These are phyloP conservation scores for Ennomos erosarius DNA, from an alignment of 2,888 invertebrate species.

Conservation along the genomic window DNA sequence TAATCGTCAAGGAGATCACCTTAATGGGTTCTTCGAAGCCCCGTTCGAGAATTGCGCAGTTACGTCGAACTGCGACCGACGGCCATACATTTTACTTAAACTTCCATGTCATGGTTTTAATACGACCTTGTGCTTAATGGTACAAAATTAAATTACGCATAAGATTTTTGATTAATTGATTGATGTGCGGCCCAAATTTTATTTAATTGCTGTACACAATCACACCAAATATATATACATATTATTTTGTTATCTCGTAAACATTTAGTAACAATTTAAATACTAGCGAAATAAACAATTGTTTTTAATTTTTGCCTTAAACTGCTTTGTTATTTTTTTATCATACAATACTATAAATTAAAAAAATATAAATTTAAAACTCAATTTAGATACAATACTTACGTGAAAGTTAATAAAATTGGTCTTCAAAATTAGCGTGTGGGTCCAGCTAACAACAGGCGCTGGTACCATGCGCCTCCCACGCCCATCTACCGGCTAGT, in stretches of 20 bases:
- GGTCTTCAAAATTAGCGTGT: conserved; percentile 54
- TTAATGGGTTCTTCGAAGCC: conserved; percentile 71
- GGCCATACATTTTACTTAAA: conserved; percentile 60
- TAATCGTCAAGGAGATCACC: conserved; percentile 68
- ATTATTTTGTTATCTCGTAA: background rate
- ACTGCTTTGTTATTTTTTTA: too few species aligned
- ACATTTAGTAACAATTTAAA: conserved; percentile 1
- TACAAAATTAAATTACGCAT: conserved; percentile 47
- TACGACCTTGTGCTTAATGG: conserved; percentile 58
- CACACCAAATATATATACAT: conserved; percentile 2
- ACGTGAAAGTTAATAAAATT: conserved; percentile 34
- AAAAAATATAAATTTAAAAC: conserved; percentile 25
- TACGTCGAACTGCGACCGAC: conserved; percentile 57
- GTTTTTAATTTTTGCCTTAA: too few species aligned
- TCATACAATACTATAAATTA: conserved; percentile 11
- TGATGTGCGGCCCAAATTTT: conserved; percentile 26
- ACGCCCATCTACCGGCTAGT: conserved; percentile 72
- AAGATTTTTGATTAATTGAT: conserved; percentile 40
- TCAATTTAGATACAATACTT: conserved; percentile 20
- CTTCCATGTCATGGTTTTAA: conserved; percentile 60
- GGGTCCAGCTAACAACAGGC: conserved; percentile 56
- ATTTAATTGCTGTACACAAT: conserved; percentile 16
- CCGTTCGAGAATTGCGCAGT: conserved; percentile 72
- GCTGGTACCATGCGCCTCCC: conserved; percentile 69
- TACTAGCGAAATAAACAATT: background rate